Evolutionary conservation across 2,797 vertebrate genomes (phyloP).

Genomic region (Sebastes taczanowskii): DNA sequence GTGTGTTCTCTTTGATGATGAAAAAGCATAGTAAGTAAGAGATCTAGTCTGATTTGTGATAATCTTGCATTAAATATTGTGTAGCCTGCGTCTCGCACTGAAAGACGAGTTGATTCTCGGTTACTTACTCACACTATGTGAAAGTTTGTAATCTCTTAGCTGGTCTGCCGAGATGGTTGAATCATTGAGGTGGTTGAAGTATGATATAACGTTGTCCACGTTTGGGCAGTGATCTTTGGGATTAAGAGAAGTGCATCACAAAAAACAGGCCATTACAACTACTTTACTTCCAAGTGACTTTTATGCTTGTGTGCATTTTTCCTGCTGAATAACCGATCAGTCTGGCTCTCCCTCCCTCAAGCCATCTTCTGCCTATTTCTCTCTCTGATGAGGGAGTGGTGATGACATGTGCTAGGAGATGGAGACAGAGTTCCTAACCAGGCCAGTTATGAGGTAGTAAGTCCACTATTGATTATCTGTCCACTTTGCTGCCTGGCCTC

Average conservation of each 20-base stretch:
- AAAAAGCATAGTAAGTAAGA: background rate
- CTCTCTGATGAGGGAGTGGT: constrained; percentile 58
- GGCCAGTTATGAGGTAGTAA: constrained; percentile 78
- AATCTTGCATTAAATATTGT: background rate
- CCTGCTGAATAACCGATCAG: background rate
- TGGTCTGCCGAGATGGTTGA: background rate
- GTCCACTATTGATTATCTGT: constrained; percentile 80
- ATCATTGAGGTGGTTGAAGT: background rate
- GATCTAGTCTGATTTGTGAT: background rate
- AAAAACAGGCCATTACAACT: background rate
- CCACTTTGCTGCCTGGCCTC: constrained; percentile 68
- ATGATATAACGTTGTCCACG: background rate
- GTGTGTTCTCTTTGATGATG: background rate
- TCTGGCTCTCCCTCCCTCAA: background rate
- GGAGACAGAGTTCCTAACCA: constrained; percentile 75
- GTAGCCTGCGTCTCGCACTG: background rate
- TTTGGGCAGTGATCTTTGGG: background rate
- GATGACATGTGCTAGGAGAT: constrained; percentile 68
- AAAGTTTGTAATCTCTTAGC: background rate
- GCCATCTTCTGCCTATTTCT: constrained; percentile 49
- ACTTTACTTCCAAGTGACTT: background rate
- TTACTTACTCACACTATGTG: too few relatives aligned
- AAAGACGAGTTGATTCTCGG: background rate
- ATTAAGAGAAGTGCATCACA: background rate
- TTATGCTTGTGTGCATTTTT: background rate